Percentiles rank a stretch among this genome's conserved stretches.
phyloP scores from a whole-genome alignment of 2,888 invertebrate species.

The Synanthedon formicaeformis region DNA sequence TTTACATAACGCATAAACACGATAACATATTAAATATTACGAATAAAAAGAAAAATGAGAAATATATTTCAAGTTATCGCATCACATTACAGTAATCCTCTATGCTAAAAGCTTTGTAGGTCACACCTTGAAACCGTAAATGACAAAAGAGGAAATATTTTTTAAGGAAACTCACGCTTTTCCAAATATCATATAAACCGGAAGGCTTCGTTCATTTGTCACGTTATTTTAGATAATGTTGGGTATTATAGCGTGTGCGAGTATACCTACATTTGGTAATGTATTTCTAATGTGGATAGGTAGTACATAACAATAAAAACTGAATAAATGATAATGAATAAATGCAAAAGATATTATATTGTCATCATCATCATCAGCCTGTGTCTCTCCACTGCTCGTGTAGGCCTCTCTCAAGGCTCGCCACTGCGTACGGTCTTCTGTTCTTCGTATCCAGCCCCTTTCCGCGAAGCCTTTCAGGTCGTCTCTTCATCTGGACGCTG shows the following conservation, averaged over 20 bases:
- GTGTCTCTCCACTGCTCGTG: too few relatives aligned
- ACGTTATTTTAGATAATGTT: neutral
- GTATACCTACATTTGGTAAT: neutral
- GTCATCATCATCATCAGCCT: too few relatives aligned
- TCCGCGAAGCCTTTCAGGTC: too few relatives aligned
- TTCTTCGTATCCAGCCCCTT: too few relatives aligned
- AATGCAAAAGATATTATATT: too few relatives aligned
- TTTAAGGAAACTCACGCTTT: neutral
- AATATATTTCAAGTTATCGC: neutral
- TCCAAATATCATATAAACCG: neutral
- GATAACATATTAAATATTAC: neutral
- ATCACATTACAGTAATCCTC: neutral
- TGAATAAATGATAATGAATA: too few relatives aligned
- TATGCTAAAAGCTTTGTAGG: neutral
- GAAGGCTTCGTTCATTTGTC: neutral
- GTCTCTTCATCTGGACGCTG: too few relatives aligned
- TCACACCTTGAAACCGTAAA: neutral
- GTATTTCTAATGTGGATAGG: neutral
- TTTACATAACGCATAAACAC: neutral
- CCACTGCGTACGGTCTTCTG: too few relatives aligned
- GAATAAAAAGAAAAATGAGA: neutral
- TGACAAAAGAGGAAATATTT: neutral
- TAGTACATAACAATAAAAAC: slow-evolving; percentile 1
- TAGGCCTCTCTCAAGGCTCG: too few relatives aligned
- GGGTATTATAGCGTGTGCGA: neutral